Conservation (phyloP, 2,888 invertebrate species). For the Choreutis nemorana region DNA sequence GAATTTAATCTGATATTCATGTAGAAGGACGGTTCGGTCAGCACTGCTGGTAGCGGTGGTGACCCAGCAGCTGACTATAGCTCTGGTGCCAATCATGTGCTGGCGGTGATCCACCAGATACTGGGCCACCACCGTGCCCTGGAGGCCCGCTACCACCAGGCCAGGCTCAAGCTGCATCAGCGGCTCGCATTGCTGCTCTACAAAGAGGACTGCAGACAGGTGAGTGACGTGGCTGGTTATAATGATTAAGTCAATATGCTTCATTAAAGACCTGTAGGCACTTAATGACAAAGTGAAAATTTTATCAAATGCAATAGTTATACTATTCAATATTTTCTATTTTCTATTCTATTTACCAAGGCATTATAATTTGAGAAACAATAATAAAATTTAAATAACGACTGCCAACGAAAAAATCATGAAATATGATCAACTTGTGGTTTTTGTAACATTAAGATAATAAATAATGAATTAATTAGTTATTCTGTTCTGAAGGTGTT, state of each 20-base stretch:
- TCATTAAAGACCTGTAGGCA: no score
- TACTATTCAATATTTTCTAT: slow-evolving; percentile 7
- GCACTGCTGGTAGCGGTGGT: slow-evolving; percentile 69
- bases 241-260: no score
- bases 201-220: slow-evolving; percentile 97
- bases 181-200: slow-evolving; percentile 90
- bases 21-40: slow-evolving; percentile 54
- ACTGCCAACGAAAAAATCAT: no score
- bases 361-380: no score
- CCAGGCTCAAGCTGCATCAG: slow-evolving; percentile 95
- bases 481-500: slow-evolving; percentile 71
- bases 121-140: slow-evolving; percentile 92
- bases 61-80: slow-evolving; percentile 96
- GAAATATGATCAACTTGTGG: no score
- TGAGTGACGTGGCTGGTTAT: slow-evolving; percentile 29
- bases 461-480: no score
- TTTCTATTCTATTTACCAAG: no score
- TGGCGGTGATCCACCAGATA: slow-evolving; percentile 96
- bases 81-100: slow-evolving; percentile 94
- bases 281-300: slow-evolving; percentile 1
- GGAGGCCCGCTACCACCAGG: slow-evolving; percentile 94
- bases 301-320: no score
- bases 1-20: no score
- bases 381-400: no score
- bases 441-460: no score